These are phyloP conservation scores for Pararge aegeria DNA, from an alignment of 1,140 invertebrate species.

Conservation along the genomic window DNA sequence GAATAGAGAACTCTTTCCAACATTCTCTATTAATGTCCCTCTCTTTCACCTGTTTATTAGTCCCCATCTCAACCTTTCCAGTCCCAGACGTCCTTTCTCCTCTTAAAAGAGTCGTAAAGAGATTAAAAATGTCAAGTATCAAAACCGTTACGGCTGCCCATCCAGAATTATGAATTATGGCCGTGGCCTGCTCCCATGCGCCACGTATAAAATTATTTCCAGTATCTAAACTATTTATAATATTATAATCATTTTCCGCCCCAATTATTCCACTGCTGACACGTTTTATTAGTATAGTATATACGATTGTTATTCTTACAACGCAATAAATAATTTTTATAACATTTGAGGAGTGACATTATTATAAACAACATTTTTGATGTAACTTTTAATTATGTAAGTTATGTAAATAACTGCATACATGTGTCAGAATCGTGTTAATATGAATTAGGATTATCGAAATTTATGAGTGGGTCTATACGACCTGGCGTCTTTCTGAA, in stretches of 20 bases:
- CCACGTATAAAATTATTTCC: constrained; percentile 69
- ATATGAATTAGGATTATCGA: constrained; percentile 4
- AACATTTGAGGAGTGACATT: constrained; percentile 40
- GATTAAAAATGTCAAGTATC: constrained; percentile 42
- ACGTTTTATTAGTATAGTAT: constrained; percentile 69
- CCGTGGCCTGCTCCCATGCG: constrained; percentile 56
- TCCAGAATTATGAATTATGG: constrained; percentile 69
- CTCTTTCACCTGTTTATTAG: too few relatives aligned
- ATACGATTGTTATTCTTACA: constrained; percentile 66
- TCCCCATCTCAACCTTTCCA: too few relatives aligned
- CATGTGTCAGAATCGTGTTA: constrained; percentile 3
- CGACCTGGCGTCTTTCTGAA: neutral
- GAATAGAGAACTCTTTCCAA: too few relatives aligned
- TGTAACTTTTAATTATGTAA: constrained; percentile 34
- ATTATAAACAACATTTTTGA: constrained; percentile 53
- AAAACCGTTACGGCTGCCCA: constrained; percentile 34
- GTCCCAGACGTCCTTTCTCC: too few relatives aligned
- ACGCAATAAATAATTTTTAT: constrained; percentile 62
- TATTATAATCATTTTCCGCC: constrained; percentile 76
- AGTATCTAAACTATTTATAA: constrained; percentile 77
- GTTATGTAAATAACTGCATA: constrained; percentile 34
- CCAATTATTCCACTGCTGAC: constrained; percentile 73
- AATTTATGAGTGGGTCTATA: neutral
- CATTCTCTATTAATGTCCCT: too few relatives aligned
- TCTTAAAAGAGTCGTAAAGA: too few relatives aligned